A percentile compares a stretch with the other conserved stretches of the same genome.
Conservation (phyloP, 2,888 invertebrate species). For the Julus scandinavius region DNA sequence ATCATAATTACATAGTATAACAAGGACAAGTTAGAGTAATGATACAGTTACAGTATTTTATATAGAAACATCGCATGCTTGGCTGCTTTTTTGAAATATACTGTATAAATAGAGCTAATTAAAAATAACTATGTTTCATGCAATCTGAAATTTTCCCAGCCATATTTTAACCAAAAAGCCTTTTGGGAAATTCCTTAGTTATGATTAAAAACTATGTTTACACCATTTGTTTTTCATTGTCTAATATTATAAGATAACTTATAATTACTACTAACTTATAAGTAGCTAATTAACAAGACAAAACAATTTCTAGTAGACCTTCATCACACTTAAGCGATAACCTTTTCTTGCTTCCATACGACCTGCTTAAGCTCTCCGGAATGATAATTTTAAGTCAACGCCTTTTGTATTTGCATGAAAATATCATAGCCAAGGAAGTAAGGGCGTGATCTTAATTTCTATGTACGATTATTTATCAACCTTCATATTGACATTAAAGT, state of each 20-base stretch:
- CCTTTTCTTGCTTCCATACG: neutral
- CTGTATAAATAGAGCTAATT: no score
- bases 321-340: neutral
- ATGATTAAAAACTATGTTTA: no score
- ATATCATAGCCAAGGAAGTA: neutral
- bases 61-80: neutral
- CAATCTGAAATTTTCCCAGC: no score
- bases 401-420: neutral
- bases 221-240: no score
- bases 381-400: neutral
- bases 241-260: no score
- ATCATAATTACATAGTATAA: no score
- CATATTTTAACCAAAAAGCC: no score
- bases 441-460: neutral
- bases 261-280: no score
- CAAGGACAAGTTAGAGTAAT: neutral
- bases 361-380: neutral
- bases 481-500: neutral
- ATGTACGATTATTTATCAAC: neutral
- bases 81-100: no score
- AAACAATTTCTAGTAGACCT: neutral
- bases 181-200: no score
- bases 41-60: neutral
- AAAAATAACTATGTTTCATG: no score
- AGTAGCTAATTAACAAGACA: neutral